phyloP scores from a whole-genome alignment of 2,113 vertebrate species.

The Larimichthys polyactis region DNA sequence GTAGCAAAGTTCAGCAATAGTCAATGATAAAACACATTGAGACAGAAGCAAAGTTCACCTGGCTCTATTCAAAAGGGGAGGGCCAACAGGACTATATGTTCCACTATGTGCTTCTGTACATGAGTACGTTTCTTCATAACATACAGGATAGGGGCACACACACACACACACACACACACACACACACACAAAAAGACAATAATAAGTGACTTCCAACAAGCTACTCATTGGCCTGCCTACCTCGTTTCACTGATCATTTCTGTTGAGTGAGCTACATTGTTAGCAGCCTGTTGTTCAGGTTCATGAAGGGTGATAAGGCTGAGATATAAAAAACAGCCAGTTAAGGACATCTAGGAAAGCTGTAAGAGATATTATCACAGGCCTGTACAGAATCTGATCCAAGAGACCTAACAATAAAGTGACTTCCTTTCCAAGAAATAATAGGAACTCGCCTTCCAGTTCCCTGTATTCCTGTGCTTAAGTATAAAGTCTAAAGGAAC shows the following conservation, averaged over 20 bases:
- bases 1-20: conserved; percentile 81
- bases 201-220: conserved; percentile 28
- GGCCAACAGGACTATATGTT: background rate
- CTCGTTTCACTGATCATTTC: conserved; percentile 5
- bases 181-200: conserved; percentile 1
- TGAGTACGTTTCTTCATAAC: conserved; percentile 54
- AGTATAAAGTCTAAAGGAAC: conserved; percentile 39
- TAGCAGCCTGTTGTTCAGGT: conserved; percentile 56
- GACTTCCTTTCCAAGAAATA: conserved; percentile 69
- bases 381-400: conserved; percentile 54
- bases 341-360: conserved; percentile 65
- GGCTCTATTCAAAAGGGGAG: conserved; percentile 32
- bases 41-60: conserved; percentile 81
- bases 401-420: conserved; percentile 68
- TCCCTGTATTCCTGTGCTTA: conserved; percentile 44
- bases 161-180: background rate
- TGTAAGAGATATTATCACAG: conserved; percentile 60
- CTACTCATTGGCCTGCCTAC: conserved; percentile 14
- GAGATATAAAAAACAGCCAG: conserved; percentile 56
- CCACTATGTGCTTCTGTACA: conserved; percentile 10
- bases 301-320: conserved; percentile 54
- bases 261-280: background rate
- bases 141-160: background rate
- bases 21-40: conserved; percentile 81
- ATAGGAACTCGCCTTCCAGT: conserved; percentile 57